These are phyloP conservation scores for Apistogramma diplotaenia DNA, from an alignment of 2,113 vertebrate species.

Conservation along the genomic window DNA sequence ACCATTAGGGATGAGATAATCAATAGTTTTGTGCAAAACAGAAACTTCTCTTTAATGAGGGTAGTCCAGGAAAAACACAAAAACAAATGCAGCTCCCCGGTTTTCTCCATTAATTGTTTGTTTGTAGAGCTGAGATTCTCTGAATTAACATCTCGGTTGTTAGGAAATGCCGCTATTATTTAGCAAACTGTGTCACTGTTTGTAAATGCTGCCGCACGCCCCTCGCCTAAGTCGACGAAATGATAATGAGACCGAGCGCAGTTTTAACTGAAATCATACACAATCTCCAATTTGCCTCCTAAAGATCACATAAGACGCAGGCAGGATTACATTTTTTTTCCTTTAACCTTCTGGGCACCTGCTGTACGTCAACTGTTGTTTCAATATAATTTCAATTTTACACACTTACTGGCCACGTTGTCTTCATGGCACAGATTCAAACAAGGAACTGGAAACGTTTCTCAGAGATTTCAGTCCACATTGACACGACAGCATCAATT, in stretches of 20 bases:
- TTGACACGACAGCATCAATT: no score
- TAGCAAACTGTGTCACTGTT: neutral
- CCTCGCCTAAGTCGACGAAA: neutral
- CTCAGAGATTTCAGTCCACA: no score
- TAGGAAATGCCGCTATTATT: neutral
- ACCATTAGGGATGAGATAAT: neutral
- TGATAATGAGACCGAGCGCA: neutral
- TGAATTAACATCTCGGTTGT: neutral
- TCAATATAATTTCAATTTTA: no score
- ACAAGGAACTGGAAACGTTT: no score
- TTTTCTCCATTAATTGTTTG: neutral
- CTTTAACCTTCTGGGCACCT: neutral
- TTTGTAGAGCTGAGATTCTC: neutral
- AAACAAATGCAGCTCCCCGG: neutral
- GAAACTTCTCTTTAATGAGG: neutral
- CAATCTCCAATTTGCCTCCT: neutral
- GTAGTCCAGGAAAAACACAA: neutral
- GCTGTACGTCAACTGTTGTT: neutral
- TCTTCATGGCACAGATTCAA: no score
- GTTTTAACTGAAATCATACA: slow-evolving; percentile 4
- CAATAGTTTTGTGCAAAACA: neutral
- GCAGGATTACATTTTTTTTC: neutral
- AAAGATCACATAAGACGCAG: neutral
- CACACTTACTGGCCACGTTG: no score
- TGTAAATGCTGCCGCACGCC: neutral